phyloP scores from a whole-genome alignment of 2,888 invertebrate genomes.

The Macaria notata region DNA sequence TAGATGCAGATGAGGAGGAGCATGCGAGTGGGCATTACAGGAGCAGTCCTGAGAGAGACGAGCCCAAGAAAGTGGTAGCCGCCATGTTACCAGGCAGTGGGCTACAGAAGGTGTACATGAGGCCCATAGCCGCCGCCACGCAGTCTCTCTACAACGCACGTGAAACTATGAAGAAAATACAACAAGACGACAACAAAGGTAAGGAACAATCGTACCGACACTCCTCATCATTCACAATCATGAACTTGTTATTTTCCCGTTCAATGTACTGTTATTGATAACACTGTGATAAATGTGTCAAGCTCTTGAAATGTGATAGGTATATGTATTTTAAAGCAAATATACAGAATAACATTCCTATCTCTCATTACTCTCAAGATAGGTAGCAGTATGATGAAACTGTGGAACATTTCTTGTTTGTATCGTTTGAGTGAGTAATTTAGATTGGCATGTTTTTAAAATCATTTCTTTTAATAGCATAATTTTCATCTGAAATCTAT shows the following conservation, averaged over 20 bases:
- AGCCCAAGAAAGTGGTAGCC: conserved; percentile 65
- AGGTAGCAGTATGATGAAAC: not conserved
- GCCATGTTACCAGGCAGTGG: conserved; percentile 72
- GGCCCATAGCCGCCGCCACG: conserved; percentile 56
- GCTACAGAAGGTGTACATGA: conserved; percentile 63
- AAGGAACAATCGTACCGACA: conserved; percentile 22
- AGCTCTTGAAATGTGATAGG: too few relatives aligned
- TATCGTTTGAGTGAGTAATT: too few relatives aligned
- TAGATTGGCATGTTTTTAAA: too few relatives aligned
- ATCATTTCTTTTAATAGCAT: too few relatives aligned
- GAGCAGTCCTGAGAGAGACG: conserved; percentile 60
- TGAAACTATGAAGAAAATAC: conserved; percentile 55
- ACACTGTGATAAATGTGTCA: not conserved
- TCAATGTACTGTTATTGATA: conserved; percentile 1
- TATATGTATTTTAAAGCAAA: too few relatives aligned
- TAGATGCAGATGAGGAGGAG: conserved; percentile 69
- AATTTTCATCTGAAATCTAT: too few relatives aligned
- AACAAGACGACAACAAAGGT: conserved; percentile 59
- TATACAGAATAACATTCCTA: too few relatives aligned
- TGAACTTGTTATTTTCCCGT: not conserved
- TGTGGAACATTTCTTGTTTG: not conserved
- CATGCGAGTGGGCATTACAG: conserved; percentile 52
- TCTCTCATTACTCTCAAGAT: too few relatives aligned
- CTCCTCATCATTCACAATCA: not conserved
- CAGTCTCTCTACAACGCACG: conserved; percentile 54